These are phyloP conservation scores for Gasterosteus aculeatus DNA, from an alignment of 2,113 vertebrate species.

Conservation along the genomic window DNA sequence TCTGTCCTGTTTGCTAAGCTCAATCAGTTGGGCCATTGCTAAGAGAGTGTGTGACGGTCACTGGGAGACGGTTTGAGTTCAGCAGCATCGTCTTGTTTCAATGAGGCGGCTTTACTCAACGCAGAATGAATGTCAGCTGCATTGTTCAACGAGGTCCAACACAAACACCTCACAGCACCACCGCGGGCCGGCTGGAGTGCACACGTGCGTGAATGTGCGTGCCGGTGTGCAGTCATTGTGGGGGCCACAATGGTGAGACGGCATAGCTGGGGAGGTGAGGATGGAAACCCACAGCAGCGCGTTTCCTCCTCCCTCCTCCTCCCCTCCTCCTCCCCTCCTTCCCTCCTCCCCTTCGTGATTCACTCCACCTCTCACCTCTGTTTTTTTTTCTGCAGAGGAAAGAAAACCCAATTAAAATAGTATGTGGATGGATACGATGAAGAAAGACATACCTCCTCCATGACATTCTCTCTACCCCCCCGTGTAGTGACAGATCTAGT, in stretches of 20 bases:
- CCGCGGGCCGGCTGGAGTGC: slow-evolving; percentile 37
- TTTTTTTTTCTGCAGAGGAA: slow-evolving; percentile 49
- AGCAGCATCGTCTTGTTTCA: slow-evolving; percentile 59
- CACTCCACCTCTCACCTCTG: slow-evolving; percentile 73
- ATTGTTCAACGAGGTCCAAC: slow-evolving; percentile 53
- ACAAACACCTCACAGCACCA: slow-evolving; percentile 44
- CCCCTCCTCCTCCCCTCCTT: not conserved
- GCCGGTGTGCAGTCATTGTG: slow-evolving; percentile 33
- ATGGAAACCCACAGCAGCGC: slow-evolving; percentile 73
- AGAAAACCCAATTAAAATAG: slow-evolving; percentile 83
- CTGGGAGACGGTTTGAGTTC: slow-evolving; percentile 54
- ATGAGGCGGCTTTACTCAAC: slow-evolving; percentile 39
- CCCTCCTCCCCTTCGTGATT: slow-evolving; percentile 53
- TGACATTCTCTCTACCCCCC: slow-evolving; percentile 76
- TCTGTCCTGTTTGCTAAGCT: slow-evolving; percentile 52
- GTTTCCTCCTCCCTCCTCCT: slow-evolving; percentile 25
- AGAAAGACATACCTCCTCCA: slow-evolving; percentile 78
- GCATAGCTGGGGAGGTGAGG: slow-evolving; percentile 71
- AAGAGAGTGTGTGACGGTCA: slow-evolving; percentile 56
- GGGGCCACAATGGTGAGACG: slow-evolving; percentile 56
- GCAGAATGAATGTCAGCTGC: slow-evolving; percentile 60
- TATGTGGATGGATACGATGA: slow-evolving; percentile 79
- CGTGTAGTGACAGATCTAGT: slow-evolving; percentile 76
- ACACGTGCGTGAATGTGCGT: slow-evolving; percentile 1
- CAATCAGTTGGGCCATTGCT: slow-evolving; percentile 56